phyloP scores from a whole-genome alignment of 2,888 invertebrate genomes.

The Mactromeris polynyma region DNA sequence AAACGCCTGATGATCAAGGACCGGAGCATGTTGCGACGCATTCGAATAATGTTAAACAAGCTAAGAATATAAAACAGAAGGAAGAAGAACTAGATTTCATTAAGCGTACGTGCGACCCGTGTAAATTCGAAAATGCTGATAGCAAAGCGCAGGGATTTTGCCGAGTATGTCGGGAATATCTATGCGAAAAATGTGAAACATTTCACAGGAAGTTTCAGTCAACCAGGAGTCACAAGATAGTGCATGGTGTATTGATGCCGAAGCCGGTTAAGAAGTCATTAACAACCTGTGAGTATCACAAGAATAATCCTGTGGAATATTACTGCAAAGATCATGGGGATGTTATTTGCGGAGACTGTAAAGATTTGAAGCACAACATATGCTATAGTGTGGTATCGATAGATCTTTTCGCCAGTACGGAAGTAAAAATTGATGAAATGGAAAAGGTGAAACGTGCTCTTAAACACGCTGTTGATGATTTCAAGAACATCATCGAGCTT shows the following conservation, averaged over 20 bases:
- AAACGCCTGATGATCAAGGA: background rate
- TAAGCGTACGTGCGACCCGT: conserved; percentile 58
- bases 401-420: conserved; percentile 51
- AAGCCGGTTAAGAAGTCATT: conserved; percentile 61
- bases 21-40: conserved; percentile 13
- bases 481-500: conserved; percentile 39
- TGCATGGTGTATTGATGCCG: conserved; percentile 62
- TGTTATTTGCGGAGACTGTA: conserved; percentile 58
- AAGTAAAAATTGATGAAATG: conserved; percentile 48
- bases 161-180: conserved; percentile 52
- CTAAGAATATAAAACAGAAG: background rate
- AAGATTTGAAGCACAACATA: conserved; percentile 52
- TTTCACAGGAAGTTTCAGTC: conserved; percentile 63
- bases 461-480: conserved; percentile 34
- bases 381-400: conserved; percentile 52
- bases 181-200: conserved; percentile 60
- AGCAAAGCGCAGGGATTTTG: conserved; percentile 58
- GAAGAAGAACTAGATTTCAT: conserved; percentile 46
- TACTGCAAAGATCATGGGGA: conserved; percentile 61
- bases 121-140: conserved; percentile 52
- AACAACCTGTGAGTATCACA: conserved; percentile 53
- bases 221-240: conserved; percentile 56
- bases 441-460: conserved; percentile 39
- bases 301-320: conserved; percentile 54
- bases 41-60: conserved; percentile 9